phyloP scores from a whole-genome alignment of 2,113 vertebrate genomes.

The Australoheros scitulus region DNA sequence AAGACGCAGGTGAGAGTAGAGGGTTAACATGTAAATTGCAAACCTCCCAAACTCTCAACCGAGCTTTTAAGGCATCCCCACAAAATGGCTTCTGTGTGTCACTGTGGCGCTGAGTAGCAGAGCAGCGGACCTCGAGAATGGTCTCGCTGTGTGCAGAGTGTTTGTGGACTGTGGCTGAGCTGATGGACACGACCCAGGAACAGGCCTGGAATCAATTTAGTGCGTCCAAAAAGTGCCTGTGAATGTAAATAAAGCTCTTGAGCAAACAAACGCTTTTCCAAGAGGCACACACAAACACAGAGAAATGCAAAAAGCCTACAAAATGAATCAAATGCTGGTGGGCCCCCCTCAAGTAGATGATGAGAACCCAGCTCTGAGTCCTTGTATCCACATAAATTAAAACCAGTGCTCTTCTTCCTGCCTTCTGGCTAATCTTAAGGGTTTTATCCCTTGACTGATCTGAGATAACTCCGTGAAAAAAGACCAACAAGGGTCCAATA shows the following conservation, averaged over 20 bases:
- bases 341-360: conserved; percentile 38
- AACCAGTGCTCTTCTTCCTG: conserved; percentile 66
- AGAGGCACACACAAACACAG: conserved; percentile 70
- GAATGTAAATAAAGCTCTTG: conserved; percentile 81
- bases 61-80: conserved; percentile 56
- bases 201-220: conserved; percentile 82
- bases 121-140: conserved; percentile 62
- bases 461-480: conserved; percentile 56
- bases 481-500: conserved; percentile 56
- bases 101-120: conserved; percentile 34
- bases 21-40: conserved; percentile 53
- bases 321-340: conserved; percentile 47
- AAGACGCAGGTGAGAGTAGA: conserved; percentile 37
- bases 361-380: conserved; percentile 53
- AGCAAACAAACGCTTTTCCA: conserved; percentile 78
- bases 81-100: conserved; percentile 76
- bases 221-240: conserved; percentile 77
- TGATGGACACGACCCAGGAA: conserved; percentile 81
- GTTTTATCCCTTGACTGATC: conserved; percentile 63
- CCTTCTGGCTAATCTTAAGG: conserved; percentile 62
- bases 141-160: conserved; percentile 70
- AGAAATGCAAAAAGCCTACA: conserved; percentile 56
- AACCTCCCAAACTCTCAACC: conserved; percentile 39
- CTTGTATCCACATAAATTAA: conserved; percentile 64
- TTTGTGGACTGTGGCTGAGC: conserved; percentile 74